phyloP scores from a whole-genome alignment of 2,888 invertebrate species.

The Tortricodes alternella region DNA sequence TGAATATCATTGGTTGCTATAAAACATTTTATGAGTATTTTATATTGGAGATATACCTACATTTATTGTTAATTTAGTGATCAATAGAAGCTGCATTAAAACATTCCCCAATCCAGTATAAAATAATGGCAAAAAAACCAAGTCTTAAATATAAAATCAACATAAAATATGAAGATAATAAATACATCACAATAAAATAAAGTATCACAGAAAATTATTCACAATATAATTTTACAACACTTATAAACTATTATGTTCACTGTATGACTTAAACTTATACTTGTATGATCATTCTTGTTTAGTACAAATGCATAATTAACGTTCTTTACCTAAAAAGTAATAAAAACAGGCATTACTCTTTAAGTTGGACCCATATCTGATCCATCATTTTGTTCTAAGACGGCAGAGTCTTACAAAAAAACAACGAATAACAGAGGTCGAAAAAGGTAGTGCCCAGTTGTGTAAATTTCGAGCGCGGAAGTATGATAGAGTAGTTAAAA shows the following conservation, averaged over 20 bases:
- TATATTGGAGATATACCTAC: conserved; percentile 32
- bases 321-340: neutral
- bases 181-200: conserved; percentile 35
- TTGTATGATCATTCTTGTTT: conserved; percentile 9
- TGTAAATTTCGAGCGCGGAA: no score
- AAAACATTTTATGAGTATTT: conserved; percentile 38
- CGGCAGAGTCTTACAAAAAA: neutral
- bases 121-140: conserved; percentile 13
- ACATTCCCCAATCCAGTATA: neutral
- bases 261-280: conserved; percentile 2
- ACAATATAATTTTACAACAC: conserved; percentile 21
- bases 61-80: neutral
- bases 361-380: conserved; percentile 24
- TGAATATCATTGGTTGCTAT: conserved; percentile 44
- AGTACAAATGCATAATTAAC: conserved; percentile 18
- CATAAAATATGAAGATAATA: conserved; percentile 18
- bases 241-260: neutral
- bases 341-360: neutral
- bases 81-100: neutral
- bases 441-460: no score
- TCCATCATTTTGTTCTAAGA: conserved; percentile 1
- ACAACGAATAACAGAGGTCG: neutral
- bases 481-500: no score
- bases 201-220: conserved; percentile 42
- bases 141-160: conserved; percentile 1